Percentiles rank a stretch among this genome's conserved stretches.
Evolutionary conservation across 30 jellyfish, hydroid and myxozoan species (phyloP).

Genomic region (Rhopilema esculentum): DNA sequence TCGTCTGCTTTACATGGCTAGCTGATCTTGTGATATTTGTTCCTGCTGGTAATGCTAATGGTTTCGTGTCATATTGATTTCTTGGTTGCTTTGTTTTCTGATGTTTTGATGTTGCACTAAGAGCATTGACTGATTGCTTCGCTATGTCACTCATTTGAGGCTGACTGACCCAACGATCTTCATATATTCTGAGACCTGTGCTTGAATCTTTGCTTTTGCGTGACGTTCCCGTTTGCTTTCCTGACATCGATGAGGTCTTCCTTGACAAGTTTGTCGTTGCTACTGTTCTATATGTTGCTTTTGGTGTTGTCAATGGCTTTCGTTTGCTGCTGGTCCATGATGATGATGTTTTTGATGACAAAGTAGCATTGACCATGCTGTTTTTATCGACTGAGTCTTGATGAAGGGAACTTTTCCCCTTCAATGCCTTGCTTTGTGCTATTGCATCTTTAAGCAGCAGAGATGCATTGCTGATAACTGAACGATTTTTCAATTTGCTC

Average conservation of each 20-base stretch:
- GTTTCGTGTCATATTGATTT: too few species aligned
- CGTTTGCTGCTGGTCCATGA: background rate
- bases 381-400: too few species aligned
- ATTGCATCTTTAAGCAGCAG: too few species aligned
- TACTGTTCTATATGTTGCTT: background rate
- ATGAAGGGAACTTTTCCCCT: too few species aligned
- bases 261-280: background rate
- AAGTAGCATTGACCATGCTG: background rate
- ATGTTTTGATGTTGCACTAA: too few species aligned
- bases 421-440: too few species aligned
- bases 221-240: background rate
- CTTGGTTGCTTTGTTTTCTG: too few species aligned
- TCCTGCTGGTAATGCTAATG: too few species aligned
- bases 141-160: background rate
- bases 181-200: background rate
- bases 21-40: too few species aligned
- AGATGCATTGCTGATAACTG: too few species aligned
- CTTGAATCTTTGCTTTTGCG: background rate
- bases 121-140: too few species aligned
- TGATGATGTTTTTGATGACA: background rate
- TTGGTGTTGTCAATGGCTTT: background rate
- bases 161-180: background rate
- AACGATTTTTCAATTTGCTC: background rate
- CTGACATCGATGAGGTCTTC: background rate
- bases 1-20: too few species aligned